phyloP scores from a whole-genome alignment of 2,888 invertebrate species.

The Calliphora vomitoria region DNA sequence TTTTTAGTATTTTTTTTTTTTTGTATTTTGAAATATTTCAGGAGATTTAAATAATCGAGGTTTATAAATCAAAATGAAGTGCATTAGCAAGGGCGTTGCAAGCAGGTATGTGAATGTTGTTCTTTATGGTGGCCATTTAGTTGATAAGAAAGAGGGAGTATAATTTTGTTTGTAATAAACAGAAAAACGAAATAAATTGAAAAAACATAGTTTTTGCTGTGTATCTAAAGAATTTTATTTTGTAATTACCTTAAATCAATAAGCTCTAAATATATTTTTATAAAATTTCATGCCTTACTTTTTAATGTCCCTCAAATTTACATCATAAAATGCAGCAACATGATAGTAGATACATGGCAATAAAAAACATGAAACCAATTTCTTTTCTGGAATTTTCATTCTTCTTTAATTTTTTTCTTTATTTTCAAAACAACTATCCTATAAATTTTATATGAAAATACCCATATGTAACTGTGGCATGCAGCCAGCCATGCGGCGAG shows the following conservation, averaged over 20 bases:
- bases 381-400: conserved; percentile 17
- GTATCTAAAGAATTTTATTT: too few species aligned
- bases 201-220: too few species aligned
- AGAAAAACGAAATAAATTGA: too few species aligned
- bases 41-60: conserved; percentile 31
- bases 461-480: conserved; percentile 56
- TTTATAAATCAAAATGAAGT: conserved; percentile 35
- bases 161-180: not conserved
- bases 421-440: conserved; percentile 5
- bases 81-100: not conserved
- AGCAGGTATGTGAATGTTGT: not conserved
- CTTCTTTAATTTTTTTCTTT: not conserved
- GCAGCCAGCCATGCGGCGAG: conserved; percentile 39
- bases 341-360: not conserved
- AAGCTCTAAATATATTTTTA: too few species aligned
- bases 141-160: not conserved
- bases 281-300: too few species aligned
- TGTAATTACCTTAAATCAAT: not conserved
- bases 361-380: conserved; percentile 16
- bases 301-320: not conserved
- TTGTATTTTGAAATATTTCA: conserved; percentile 24
- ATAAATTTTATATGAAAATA: conserved; percentile 58
- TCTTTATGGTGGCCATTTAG: conserved; percentile 3
- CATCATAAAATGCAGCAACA: not conserved
- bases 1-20: conserved; percentile 14